These are phyloP conservation scores for Mustela lutreola DNA, from an alignment of 2,113 vertebrate species.

Conservation along the genomic window DNA sequence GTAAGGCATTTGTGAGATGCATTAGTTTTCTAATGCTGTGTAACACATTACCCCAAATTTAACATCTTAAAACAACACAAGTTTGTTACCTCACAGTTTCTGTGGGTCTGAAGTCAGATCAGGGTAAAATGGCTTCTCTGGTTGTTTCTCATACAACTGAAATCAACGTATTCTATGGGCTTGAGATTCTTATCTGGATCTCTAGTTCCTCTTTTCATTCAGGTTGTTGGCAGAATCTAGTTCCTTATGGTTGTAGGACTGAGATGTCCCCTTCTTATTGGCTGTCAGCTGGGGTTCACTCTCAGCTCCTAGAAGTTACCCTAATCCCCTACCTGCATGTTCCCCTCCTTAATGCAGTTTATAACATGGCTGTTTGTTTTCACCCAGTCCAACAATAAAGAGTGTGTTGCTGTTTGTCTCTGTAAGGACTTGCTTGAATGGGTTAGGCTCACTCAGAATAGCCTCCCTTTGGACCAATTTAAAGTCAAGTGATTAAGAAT, in stretches of 20 bases:
- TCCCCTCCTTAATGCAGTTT: rapidly evolving
- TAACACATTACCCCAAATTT: not conserved
- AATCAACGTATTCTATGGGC: not conserved
- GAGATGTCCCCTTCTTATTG: not conserved
- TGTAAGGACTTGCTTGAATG: not conserved
- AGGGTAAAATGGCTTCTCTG: not conserved
- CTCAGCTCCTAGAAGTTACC: not conserved
- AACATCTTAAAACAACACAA: not conserved
- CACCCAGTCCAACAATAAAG: not conserved
- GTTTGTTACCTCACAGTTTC: not conserved
- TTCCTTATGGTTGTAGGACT: not conserved
- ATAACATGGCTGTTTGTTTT: not conserved
- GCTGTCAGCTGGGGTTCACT: not conserved
- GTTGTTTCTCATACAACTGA: not conserved
- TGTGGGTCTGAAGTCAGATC: not conserved
- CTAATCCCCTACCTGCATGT: rapidly evolving
- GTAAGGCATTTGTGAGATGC: not conserved
- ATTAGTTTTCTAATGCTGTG: not conserved
- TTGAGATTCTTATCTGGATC: not conserved
- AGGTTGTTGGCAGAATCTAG: not conserved
- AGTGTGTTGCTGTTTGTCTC: not conserved
- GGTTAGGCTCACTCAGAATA: not conserved
- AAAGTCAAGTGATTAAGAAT: not conserved
- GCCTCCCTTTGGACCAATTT: not conserved
- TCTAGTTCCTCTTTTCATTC: not conserved